Evolutionary conservation across 2,113 vertebrate species (phyloP).

Genomic region (Micromys minutus): DNA sequence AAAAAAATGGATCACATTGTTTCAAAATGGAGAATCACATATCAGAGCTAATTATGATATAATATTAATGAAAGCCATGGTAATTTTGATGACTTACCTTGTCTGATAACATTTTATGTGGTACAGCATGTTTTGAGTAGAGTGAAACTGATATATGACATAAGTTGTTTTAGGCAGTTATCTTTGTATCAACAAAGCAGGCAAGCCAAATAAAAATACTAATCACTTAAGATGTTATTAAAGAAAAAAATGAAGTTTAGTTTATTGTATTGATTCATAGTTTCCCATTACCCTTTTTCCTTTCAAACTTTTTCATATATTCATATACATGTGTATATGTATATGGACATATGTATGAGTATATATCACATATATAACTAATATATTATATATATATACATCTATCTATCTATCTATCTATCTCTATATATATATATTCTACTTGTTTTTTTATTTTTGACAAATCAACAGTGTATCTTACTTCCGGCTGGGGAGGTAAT

Average conservation of each 20-base stretch:
- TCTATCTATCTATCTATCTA: no score
- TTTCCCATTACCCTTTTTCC: no score
- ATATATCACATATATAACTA: no score
- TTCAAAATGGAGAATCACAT: background rate
- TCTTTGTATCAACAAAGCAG: slow-evolving; percentile 12
- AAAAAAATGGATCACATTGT: background rate
- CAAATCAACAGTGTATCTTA: background rate
- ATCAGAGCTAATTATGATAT: background rate
- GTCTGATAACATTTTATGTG: background rate
- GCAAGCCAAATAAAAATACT: background rate
- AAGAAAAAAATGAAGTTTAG: background rate
- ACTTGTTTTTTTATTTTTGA: background rate
- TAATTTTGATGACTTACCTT: background rate
- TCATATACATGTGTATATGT: no score
- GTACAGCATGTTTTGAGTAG: background rate
- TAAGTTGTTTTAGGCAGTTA: background rate
- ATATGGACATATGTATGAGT: no score
- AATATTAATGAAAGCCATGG: background rate
- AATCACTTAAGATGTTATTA: background rate
- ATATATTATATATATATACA: no score
- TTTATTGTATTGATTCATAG: no score
- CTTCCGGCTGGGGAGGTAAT: background rate
- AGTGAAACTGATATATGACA: background rate
- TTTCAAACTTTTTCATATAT: no score
- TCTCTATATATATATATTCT: no score